phyloP scores from a whole-genome alignment of 2,888 invertebrate genomes.

The Chloroclystis v-ata region DNA sequence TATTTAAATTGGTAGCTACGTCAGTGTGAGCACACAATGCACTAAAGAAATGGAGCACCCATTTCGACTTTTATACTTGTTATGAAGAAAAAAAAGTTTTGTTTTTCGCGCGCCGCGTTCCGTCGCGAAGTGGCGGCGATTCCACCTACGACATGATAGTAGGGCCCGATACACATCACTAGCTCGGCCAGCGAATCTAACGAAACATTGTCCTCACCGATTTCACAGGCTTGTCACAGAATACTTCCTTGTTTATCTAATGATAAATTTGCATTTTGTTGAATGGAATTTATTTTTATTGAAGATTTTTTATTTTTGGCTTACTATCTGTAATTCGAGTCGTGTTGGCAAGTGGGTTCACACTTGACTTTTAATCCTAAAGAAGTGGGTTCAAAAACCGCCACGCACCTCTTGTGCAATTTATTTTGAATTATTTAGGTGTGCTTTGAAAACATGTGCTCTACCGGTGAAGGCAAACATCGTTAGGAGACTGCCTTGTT shows the following conservation, averaged over 20 bases:
- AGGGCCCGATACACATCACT: slow-evolving; percentile 33
- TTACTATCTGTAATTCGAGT: too few relatives aligned
- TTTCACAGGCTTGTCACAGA: not conserved
- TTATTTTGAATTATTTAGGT: too few relatives aligned
- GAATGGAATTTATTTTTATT: not conserved
- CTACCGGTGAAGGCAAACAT: too few relatives aligned
- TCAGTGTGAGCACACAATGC: slow-evolving; percentile 36
- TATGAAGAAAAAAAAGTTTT: slow-evolving; percentile 30
- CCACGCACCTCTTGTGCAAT: too few relatives aligned
- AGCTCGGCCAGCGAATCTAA: not conserved
- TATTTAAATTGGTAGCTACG: slow-evolving; percentile 27
- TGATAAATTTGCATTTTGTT: not conserved
- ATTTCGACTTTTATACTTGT: slow-evolving; percentile 53
- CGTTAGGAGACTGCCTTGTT: too few relatives aligned
- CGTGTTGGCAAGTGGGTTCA: too few relatives aligned
- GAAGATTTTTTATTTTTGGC: not conserved
- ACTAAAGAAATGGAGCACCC: slow-evolving; percentile 39
- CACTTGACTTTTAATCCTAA: too few relatives aligned
- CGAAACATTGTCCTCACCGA: slow-evolving; percentile 4
- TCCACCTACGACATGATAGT: slow-evolving; percentile 40
- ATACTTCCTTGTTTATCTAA: not conserved
- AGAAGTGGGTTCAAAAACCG: too few relatives aligned
- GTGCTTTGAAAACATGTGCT: too few relatives aligned
- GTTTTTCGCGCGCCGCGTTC: slow-evolving; percentile 36
- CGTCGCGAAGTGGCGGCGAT: slow-evolving; percentile 10